Percentiles rank a stretch among this genome's conserved stretches.
Conservation (phyloP, 2,113 vertebrate genomes). For the Eulacestoma nigropectus region DNA sequence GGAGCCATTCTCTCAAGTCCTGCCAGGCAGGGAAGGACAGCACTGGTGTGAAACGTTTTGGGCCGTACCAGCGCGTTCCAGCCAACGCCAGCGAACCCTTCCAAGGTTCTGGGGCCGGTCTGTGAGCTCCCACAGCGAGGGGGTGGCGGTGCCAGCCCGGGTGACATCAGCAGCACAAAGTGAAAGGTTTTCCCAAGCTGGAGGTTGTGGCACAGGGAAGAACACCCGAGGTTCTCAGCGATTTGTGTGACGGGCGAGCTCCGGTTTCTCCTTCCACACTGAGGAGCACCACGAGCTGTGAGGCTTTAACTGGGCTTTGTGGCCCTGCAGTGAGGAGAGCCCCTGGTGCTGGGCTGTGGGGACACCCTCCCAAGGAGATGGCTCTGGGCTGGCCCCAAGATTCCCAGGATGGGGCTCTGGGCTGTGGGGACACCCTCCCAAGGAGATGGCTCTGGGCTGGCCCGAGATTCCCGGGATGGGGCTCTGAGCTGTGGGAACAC, state of each 20-base stretch:
- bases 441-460: background rate
- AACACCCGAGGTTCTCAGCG: accelerated
- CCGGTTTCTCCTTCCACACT: background rate
- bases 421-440: accelerated
- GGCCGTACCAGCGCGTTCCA: accelerated
- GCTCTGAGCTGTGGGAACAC: background rate
- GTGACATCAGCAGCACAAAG: background rate
- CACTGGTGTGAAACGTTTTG: accelerated
- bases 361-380: accelerated
- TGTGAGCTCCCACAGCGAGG: accelerated
- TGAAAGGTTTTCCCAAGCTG: accelerated
- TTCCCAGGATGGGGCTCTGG: background rate
- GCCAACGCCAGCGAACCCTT: background rate
- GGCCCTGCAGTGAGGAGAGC: background rate
- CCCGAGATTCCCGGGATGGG: background rate
- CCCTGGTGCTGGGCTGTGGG: background rate
- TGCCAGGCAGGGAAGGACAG: background rate
- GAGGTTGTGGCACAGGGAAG: background rate
- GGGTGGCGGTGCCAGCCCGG: background rate
- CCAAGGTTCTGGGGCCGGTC: accelerated
- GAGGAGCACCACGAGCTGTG: background rate
- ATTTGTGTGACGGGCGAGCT: background rate
- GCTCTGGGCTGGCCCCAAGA: accelerated
- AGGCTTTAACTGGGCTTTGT: background rate
- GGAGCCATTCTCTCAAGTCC: background rate